Conservation (phyloP, 2,888 invertebrate genomes). For the Oligia latruncula region DNA sequence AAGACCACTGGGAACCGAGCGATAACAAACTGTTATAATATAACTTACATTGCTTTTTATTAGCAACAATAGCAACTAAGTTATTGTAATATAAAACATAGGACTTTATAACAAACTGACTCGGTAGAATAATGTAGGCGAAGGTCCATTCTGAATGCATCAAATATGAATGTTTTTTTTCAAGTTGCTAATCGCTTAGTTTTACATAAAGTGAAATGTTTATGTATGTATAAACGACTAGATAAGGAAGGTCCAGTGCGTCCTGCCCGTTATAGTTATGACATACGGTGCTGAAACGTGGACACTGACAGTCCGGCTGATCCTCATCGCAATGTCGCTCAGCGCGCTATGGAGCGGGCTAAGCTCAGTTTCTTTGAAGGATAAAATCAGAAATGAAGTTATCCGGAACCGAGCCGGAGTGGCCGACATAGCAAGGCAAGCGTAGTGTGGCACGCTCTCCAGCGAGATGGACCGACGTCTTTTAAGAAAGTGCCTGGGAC, state of each 20-base stretch:
- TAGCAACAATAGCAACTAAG: slow-evolving; percentile 35
- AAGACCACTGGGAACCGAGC: slow-evolving; percentile 46
- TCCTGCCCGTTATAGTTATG: not conserved
- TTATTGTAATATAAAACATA: slow-evolving; percentile 24
- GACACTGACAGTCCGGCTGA: no score
- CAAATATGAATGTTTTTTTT: not conserved
- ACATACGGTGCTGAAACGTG: no score
- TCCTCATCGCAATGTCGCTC: no score
- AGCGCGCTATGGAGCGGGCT: no score
- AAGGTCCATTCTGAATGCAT: not conserved
- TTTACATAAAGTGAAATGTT: not conserved
- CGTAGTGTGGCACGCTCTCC: no score
- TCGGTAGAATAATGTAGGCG: not conserved
- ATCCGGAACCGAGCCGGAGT: no score
- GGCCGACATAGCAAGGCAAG: no score
- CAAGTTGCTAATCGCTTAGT: not conserved
- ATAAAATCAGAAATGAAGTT: no score
- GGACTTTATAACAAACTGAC: not conserved
- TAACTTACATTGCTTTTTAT: slow-evolving; percentile 20
- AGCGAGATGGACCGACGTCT: no score
- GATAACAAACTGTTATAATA: slow-evolving; percentile 33
- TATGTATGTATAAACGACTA: not conserved
- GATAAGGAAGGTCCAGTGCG: not conserved
- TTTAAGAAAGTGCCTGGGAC: no score
- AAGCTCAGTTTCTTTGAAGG: no score